Conservation (phyloP, 2,113 vertebrate genomes). For the Gila orcuttii region DNA sequence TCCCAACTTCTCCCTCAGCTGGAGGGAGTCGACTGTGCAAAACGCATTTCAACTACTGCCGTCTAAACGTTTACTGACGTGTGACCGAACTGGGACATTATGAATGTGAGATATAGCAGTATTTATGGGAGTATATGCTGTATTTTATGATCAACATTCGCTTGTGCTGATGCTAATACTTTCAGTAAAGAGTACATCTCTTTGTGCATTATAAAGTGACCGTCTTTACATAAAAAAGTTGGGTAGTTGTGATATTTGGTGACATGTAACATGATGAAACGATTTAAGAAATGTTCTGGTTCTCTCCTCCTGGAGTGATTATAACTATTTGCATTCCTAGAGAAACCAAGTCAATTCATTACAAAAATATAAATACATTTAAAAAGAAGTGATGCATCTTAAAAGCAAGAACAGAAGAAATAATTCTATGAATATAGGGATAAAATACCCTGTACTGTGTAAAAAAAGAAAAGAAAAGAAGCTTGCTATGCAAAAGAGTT, state of each 20-base stretch:
- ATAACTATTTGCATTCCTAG: background rate
- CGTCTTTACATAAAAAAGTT: background rate
- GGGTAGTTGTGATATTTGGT: background rate
- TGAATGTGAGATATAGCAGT: background rate
- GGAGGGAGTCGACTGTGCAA: constrained; percentile 9
- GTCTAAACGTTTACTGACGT: background rate
- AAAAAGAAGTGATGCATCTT: background rate
- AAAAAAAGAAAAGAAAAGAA: background rate
- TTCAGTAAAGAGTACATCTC: background rate
- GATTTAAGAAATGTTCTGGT: background rate
- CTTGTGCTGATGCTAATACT: constrained; percentile 11
- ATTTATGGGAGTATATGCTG: background rate
- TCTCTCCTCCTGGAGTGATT: constrained; percentile 2
- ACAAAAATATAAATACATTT: constrained; percentile 38
- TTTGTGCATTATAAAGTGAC: constrained; percentile 27
- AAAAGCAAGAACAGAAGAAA: background rate
- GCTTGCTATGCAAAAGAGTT: background rate
- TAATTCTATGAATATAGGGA: background rate
- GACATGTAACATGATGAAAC: background rate
- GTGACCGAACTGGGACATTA: background rate
- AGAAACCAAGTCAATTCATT: background rate
- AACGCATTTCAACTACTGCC: background rate
- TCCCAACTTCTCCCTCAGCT: background rate
- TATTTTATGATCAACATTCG: background rate
- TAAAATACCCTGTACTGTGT: background rate